These are phyloP conservation scores for Lathamus discolor DNA, from an alignment of 2,113 vertebrate genomes.

Conservation along the genomic window DNA sequence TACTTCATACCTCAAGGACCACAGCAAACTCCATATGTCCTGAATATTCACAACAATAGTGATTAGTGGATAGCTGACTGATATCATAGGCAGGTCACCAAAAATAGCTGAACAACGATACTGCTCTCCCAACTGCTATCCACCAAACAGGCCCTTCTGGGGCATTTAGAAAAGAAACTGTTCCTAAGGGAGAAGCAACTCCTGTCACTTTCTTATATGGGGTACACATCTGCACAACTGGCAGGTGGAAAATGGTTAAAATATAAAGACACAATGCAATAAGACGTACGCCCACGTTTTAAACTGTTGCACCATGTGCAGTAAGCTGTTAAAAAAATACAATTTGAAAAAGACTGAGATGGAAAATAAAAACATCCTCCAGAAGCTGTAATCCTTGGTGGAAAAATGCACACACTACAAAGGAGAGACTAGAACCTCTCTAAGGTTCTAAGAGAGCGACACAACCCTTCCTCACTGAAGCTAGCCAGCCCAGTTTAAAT, in stretches of 20 bases:
- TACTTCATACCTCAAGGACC: neutral
- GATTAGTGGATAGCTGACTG: neutral
- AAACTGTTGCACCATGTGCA: neutral
- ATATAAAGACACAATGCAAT: neutral
- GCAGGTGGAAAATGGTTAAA: neutral
- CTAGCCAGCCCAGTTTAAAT: neutral
- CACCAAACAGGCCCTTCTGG: neutral
- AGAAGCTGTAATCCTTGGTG: neutral
- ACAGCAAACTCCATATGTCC: neutral
- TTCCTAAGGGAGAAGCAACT: neutral
- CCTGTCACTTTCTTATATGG: neutral
- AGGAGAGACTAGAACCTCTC: neutral
- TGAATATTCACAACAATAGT: neutral
- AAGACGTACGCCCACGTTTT: neutral
- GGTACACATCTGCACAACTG: neutral
- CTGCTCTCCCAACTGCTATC: accelerated
- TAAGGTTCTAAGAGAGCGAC: neutral
- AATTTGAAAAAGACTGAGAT: neutral
- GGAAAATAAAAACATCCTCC: neutral
- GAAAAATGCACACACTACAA: neutral
- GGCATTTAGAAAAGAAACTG: neutral
- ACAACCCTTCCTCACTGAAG: neutral
- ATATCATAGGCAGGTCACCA: neutral
- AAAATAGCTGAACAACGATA: neutral
- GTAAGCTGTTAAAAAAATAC: neutral